Evolutionary conservation across 2,888 invertebrate species (phyloP).

Genomic region (Frankliniella fusca): DNA sequence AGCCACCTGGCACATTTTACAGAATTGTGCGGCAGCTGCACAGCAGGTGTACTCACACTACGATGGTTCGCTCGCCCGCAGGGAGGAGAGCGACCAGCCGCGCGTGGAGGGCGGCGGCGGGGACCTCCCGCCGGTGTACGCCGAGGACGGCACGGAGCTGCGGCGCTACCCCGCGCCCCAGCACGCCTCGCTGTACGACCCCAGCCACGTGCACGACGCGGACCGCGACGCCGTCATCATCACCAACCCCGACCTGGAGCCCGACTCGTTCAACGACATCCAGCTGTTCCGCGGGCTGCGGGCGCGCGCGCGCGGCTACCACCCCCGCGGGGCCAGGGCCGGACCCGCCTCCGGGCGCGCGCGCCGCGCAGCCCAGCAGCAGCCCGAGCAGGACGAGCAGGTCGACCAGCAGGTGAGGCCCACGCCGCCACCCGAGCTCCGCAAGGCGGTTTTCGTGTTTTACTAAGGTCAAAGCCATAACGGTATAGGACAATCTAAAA

Average conservation of each 20-base stretch:
- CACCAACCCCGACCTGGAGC: slow-evolving; percentile 37
- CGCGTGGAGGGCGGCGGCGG: slow-evolving; percentile 7
- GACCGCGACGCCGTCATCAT: slow-evolving; percentile 38
- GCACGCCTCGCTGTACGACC: slow-evolving; percentile 23
- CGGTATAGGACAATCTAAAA: too few relatives aligned
- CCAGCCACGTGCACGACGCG: slow-evolving; percentile 32
- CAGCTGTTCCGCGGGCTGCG: slow-evolving; percentile 30
- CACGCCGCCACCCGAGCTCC: too few relatives aligned
- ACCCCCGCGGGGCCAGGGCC: background rate
- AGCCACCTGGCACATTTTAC: too few relatives aligned
- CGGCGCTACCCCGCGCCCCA: slow-evolving; percentile 15
- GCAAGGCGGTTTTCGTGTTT: too few relatives aligned
- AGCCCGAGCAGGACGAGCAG: slow-evolving; percentile 28
- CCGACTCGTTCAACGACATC: slow-evolving; percentile 27
- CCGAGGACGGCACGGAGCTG: slow-evolving; percentile 17
- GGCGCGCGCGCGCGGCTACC: slow-evolving; percentile 7
- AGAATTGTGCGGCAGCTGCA: too few relatives aligned
- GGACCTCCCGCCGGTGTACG: slow-evolving; percentile 17
- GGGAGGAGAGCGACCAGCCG: slow-evolving; percentile 1
- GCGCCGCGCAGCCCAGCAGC: slow-evolving; percentile 1
- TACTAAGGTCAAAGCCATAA: too few relatives aligned
- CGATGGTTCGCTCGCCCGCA: background rate
- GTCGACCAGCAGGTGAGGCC: slow-evolving; percentile 28
- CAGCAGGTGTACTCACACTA: background rate
- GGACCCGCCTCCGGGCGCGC: background rate